These are phyloP conservation scores for Lonchura striata DNA, from an alignment of 2,113 vertebrate species.

Conservation along the genomic window DNA sequence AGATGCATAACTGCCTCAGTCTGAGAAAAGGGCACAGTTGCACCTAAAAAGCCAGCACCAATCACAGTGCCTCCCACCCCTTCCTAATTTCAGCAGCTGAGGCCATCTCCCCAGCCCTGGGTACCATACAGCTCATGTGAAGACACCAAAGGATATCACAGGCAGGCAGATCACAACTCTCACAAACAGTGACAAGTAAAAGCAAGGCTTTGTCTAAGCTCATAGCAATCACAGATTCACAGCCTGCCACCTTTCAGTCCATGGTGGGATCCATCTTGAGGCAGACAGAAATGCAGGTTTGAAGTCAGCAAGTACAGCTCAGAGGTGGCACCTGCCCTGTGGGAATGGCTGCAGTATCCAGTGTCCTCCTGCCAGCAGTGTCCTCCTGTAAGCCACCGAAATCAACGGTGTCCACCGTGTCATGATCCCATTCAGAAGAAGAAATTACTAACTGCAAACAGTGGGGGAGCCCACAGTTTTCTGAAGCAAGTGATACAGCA, in stretches of 20 bases:
- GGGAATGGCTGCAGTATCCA: not conserved
- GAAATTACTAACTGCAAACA: not conserved
- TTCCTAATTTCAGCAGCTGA: not conserved
- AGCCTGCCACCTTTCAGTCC: not conserved
- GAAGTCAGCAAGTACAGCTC: not conserved
- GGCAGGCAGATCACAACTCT: not conserved
- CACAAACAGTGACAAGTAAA: not conserved
- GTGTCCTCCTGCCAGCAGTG: not conserved
- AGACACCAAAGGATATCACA: not conserved
- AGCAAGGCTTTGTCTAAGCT: not conserved
- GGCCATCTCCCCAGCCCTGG: not conserved
- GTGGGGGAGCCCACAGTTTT: not conserved
- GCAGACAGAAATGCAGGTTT: not conserved
- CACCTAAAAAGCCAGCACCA: not conserved
- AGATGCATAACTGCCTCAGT: not conserved
- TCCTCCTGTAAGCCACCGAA: not conserved
- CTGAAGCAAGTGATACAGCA: not conserved
- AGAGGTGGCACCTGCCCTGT: not conserved
- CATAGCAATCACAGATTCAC: accelerated
- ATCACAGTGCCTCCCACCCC: not conserved
- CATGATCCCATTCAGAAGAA: not conserved
- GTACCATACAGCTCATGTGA: not conserved
- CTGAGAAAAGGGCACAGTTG: not conserved
- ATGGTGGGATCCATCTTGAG: not conserved
- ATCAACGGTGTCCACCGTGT: accelerated